These are phyloP conservation scores for Sinodicranocentrus sp. DNA, from an alignment of 2,888 invertebrate genomes.

Conservation along the genomic window DNA sequence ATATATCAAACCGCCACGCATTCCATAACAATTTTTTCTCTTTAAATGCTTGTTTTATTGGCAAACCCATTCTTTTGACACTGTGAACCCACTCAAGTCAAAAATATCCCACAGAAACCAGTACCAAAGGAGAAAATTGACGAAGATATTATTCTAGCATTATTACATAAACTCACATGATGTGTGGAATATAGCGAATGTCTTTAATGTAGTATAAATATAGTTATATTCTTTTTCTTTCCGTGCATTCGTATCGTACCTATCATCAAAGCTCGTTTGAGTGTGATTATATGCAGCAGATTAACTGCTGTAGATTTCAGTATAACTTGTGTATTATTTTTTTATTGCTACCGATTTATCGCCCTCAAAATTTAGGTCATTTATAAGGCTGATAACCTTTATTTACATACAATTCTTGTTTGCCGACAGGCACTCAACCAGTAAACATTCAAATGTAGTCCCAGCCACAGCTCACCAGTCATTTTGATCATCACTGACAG, in stretches of 20 bases:
- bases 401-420: slow-evolving; percentile 62
- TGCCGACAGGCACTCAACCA: slow-evolving; percentile 44
- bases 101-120: neutral
- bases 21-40: slow-evolving; percentile 39
- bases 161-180: neutral
- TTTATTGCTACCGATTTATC: slow-evolving; percentile 64
- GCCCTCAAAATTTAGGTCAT: slow-evolving; percentile 59
- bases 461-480: neutral
- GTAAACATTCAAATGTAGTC: neutral
- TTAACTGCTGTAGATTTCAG: too few species aligned
- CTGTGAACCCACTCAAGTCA: neutral
- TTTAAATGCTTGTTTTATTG: slow-evolving; percentile 22
- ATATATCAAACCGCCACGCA: too few species aligned
- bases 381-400: slow-evolving; percentile 66
- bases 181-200: slow-evolving; percentile 5
- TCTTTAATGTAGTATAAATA: too few species aligned
- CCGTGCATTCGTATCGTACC: too few species aligned
- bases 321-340: too few species aligned
- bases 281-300: too few species aligned
- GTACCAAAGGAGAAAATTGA: slow-evolving; percentile 2
- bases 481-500: slow-evolving; percentile 14
- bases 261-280: too few species aligned
- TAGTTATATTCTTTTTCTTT: too few species aligned
- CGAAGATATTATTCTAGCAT: neutral
- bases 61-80: slow-evolving; percentile 24